These are phyloP conservation scores for Ypsolopha scabrella DNA, from an alignment of 2,888 invertebrate species.

Conservation along the genomic window DNA sequence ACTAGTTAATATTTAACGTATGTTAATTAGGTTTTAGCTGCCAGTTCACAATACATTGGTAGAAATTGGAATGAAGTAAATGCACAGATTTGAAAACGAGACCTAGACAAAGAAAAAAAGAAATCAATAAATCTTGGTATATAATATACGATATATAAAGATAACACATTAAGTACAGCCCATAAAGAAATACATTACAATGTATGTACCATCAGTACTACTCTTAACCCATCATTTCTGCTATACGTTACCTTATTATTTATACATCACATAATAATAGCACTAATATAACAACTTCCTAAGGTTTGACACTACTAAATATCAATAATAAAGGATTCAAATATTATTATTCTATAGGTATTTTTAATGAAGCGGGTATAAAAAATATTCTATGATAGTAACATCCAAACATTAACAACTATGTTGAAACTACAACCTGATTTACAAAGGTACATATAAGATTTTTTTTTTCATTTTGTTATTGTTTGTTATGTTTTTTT, in stretches of 20 bases:
- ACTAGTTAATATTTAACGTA: not conserved
- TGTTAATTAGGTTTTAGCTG: not conserved
- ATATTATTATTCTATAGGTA: not conserved
- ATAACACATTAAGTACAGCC: not conserved
- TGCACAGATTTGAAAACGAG: slow-evolving; percentile 3
- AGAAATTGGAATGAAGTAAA: slow-evolving; percentile 10
- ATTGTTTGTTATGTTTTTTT: not conserved
- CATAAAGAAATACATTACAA: not conserved
- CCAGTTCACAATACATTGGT: not conserved
- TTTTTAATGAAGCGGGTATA: slow-evolving; percentile 37
- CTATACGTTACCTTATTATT: not conserved
- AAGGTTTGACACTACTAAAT: slow-evolving; percentile 16
- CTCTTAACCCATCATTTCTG: not conserved
- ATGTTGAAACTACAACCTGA: slow-evolving; percentile 25
- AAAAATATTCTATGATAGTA: slow-evolving; percentile 40
- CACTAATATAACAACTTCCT: slow-evolving; percentile 4
- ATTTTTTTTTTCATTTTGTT: not conserved
- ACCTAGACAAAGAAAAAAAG: not conserved
- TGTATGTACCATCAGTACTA: not conserved
- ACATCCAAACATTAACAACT: slow-evolving; percentile 18
- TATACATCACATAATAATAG: not conserved
- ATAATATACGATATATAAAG: not conserved
- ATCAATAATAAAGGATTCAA: no score
- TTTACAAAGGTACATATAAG: slow-evolving; percentile 13
- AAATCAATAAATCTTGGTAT: not conserved